These are phyloP conservation scores for Hypotaenidia philippensis DNA, from an alignment of 2,797 vertebrate genomes.

Conservation along the genomic window DNA sequence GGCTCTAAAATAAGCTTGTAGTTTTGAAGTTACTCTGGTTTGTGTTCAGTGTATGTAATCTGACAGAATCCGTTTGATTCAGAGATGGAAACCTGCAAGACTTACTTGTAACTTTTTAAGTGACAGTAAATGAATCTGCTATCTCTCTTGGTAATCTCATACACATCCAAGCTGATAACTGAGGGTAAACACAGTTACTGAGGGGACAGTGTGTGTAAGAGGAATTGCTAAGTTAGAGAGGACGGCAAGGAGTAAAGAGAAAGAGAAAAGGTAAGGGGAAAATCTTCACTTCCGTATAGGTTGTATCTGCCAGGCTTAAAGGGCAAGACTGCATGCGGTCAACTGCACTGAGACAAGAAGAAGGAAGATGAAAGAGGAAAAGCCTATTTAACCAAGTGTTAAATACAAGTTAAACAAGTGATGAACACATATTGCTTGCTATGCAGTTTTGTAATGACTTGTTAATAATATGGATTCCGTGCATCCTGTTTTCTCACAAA, in stretches of 20 bases:
- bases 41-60: background rate
- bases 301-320: background rate
- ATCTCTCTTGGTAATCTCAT: background rate
- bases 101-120: background rate
- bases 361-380: background rate
- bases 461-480: background rate
- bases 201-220: background rate
- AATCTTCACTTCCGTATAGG: background rate
- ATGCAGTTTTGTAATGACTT: background rate
- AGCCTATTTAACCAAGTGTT: background rate
- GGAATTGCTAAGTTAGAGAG: background rate
- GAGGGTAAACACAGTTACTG: background rate
- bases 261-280: background rate
- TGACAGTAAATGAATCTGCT: background rate
- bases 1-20: background rate
- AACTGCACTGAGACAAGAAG: background rate
- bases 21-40: slow-evolving; percentile 8
- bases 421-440: background rate
- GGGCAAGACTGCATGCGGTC: background rate
- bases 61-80: background rate
- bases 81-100: background rate
- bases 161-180: background rate
- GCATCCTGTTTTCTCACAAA: background rate
- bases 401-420: background rate
- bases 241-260: background rate